Percentiles rank a stretch among this genome's conserved stretches.
Conservation (phyloP, 2,888 invertebrate genomes). For the Trichopria drosophilae region DNA sequence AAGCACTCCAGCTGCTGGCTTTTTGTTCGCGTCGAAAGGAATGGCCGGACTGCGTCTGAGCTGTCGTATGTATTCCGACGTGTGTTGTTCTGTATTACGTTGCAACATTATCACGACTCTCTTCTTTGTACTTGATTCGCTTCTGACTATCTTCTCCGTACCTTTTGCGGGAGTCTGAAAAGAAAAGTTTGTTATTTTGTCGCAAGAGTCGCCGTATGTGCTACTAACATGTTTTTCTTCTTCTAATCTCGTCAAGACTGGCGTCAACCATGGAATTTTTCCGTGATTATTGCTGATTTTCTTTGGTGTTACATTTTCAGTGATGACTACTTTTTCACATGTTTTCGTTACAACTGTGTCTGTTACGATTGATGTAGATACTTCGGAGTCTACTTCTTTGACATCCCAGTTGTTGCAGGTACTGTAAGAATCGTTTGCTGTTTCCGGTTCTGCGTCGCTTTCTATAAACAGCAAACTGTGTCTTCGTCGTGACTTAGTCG, state of each 20-base stretch:
- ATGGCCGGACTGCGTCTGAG: slow-evolving; percentile 73
- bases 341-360: background rate
- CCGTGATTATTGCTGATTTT: too few relatives aligned
- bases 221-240: slow-evolving; percentile 38
- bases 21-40: slow-evolving; percentile 73
- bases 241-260: slow-evolving; percentile 41
- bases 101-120: slow-evolving; percentile 75
- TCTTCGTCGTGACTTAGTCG: too few relatives aligned
- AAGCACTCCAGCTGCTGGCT: slow-evolving; percentile 73
- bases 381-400: slow-evolving; percentile 2
- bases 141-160: background rate
- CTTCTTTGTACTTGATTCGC: slow-evolving; percentile 58
- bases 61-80: slow-evolving; percentile 73
- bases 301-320: too few relatives aligned
- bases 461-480: too few relatives aligned
- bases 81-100: slow-evolving; percentile 72
- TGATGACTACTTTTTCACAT: background rate
- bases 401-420: slow-evolving; percentile 21
- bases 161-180: background rate
- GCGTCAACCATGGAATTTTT: slow-evolving; percentile 36
- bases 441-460: slow-evolving; percentile 8
- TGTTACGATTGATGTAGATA: background rate
- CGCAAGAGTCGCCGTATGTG: slow-evolving; percentile 14
- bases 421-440: slow-evolving; percentile 1
- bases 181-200: background rate